These are phyloP conservation scores for Amphibalanus amphitrite DNA, from an alignment of 1,140 invertebrate genomes.

Conservation along the genomic window DNA sequence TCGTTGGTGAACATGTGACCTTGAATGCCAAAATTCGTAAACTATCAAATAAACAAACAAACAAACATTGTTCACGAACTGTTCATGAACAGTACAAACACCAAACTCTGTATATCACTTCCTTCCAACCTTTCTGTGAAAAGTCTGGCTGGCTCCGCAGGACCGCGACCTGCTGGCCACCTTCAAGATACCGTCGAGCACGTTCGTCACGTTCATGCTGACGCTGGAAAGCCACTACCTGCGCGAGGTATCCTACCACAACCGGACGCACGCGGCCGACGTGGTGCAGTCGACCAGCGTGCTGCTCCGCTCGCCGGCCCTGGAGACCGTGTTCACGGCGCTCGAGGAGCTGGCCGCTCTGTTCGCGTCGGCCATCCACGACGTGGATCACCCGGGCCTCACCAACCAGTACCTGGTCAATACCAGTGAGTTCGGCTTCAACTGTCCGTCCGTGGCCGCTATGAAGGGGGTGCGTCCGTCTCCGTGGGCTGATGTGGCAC, in stretches of 20 bases:
- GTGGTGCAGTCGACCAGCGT: constrained; percentile 92
- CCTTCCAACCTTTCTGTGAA: too few relatives aligned
- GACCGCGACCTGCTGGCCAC: constrained; percentile 75
- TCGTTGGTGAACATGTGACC: too few relatives aligned
- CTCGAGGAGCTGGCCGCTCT: constrained; percentile 88
- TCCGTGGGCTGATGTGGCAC: too few relatives aligned
- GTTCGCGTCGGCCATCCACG: constrained; percentile 93
- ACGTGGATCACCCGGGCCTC: constrained; percentile 95
- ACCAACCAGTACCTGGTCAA: constrained; percentile 96
- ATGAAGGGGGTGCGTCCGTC: too few relatives aligned
- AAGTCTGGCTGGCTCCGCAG: too few relatives aligned
- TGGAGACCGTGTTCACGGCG: constrained; percentile 87
- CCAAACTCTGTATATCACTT: too few relatives aligned
- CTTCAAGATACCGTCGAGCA: constrained; percentile 85
- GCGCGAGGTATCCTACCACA: constrained; percentile 94
- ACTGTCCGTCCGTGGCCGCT: too few relatives aligned
- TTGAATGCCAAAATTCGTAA: too few relatives aligned
- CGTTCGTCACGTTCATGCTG: constrained; percentile 86
- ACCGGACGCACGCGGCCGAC: constrained; percentile 91
- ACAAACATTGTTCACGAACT: too few relatives aligned
- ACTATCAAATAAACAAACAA: too few relatives aligned
- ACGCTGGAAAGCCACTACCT: constrained; percentile 97
- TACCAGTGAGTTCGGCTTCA: constrained; percentile 49
- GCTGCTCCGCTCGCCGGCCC: constrained; percentile 78
- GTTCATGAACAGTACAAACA: too few relatives aligned